Conservation (phyloP, 2,113 vertebrate genomes). For the Sakesphorus luctuosus region DNA sequence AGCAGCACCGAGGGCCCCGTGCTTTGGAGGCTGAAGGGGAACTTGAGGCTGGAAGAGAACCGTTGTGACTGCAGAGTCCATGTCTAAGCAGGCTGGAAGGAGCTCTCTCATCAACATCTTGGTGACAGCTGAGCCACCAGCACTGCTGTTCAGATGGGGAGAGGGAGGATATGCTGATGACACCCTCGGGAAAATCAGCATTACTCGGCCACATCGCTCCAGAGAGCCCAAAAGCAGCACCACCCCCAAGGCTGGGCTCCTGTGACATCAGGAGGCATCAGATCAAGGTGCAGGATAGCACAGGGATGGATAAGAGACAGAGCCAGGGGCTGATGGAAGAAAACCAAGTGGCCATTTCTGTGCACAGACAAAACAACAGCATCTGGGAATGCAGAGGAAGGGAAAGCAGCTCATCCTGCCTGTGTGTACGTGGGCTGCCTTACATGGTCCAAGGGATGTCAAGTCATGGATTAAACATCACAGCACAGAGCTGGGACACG, state of each 20-base stretch:
- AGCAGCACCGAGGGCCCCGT: fast-evolving
- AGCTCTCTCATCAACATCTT: background rate
- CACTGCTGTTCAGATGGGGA: fast-evolving
- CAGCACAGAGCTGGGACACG: background rate
- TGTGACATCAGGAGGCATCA: background rate
- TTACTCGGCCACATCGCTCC: background rate
- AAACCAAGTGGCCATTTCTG: background rate
- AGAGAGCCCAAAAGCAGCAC: background rate
- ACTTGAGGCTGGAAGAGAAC: too few relatives aligned
- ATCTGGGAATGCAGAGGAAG: background rate
- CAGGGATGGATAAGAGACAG: background rate
- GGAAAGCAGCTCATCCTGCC: background rate
- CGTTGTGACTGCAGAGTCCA: background rate
- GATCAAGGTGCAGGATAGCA: fast-evolving
- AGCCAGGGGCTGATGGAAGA: background rate
- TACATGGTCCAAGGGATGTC: background rate
- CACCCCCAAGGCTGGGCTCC: background rate
- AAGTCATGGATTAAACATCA: background rate
- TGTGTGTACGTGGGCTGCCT: background rate
- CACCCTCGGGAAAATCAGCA: background rate
- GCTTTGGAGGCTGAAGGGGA: background rate
- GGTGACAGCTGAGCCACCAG: background rate
- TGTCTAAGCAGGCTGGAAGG: background rate
- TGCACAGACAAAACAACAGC: background rate
- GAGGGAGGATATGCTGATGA: background rate